These are phyloP conservation scores for Thryonomys swinderianus DNA, from an alignment of 2,113 vertebrate genomes.

Conservation along the genomic window DNA sequence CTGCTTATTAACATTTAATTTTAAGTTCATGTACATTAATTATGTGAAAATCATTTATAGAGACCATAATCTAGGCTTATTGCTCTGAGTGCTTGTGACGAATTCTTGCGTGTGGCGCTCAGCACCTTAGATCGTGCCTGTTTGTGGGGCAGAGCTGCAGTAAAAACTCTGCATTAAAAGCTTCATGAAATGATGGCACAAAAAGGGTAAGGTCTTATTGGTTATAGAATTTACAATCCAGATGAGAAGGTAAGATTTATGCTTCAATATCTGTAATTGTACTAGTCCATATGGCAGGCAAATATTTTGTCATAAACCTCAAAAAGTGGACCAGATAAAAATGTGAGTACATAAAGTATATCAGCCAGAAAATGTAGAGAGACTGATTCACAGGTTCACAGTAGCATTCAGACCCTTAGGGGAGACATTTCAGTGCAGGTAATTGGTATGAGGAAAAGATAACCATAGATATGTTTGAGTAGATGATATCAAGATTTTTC, in stretches of 20 bases:
- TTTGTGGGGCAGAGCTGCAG: background rate
- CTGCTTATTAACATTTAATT: conserved; percentile 24
- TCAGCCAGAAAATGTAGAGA: background rate
- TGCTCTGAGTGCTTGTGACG: background rate
- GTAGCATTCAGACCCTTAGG: background rate
- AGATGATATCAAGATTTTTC: background rate
- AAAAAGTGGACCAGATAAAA: background rate
- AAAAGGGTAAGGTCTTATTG: background rate
- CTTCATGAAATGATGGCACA: background rate
- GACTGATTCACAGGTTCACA: background rate
- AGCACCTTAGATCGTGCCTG: background rate
- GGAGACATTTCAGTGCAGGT: background rate
- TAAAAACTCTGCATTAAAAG: background rate
- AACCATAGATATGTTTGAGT: background rate
- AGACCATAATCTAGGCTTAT: background rate
- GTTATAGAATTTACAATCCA: background rate
- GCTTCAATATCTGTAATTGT: background rate
- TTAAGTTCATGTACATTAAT: conserved; percentile 21
- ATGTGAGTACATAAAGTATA: background rate
- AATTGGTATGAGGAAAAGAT: background rate
- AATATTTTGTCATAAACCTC: background rate
- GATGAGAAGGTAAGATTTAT: background rate
- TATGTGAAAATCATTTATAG: conserved; percentile 38
- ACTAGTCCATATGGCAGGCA: background rate
- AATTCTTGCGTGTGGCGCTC: background rate